phyloP scores from a whole-genome alignment of 2,888 invertebrate species.

The Disparrhopalites patrizii region DNA sequence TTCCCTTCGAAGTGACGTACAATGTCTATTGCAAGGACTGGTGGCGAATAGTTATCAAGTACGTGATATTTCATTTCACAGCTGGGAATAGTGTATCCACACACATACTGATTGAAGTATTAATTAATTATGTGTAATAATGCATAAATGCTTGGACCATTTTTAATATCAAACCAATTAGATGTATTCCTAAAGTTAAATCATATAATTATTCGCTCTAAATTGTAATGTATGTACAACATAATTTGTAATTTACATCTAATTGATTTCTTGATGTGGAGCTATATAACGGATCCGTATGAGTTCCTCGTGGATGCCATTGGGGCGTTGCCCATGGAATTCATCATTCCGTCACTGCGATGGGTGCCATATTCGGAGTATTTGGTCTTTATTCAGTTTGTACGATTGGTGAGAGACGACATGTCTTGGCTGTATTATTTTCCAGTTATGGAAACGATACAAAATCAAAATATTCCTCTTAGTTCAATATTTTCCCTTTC shows the following conservation, averaged over 20 bases:
- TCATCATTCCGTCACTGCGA: not conserved
- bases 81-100: too few relatives aligned
- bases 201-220: too few relatives aligned
- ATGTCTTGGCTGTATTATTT: not conserved
- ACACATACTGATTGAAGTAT: too few relatives aligned
- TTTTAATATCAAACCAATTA: too few relatives aligned
- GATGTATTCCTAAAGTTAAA: too few relatives aligned
- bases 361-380: not conserved
- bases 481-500: not conserved
- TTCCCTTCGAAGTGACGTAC: conserved; percentile 31
- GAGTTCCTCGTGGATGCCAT: conserved; percentile 7
- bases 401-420: conserved; percentile 22
- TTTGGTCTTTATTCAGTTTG: conserved; percentile 10
- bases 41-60: conserved; percentile 12
- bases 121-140: too few relatives aligned
- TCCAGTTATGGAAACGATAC: not conserved
- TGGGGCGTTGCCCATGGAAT: not conserved
- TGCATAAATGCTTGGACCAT: too few relatives aligned
- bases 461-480: not conserved
- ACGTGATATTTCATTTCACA: too few relatives aligned
- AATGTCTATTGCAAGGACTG: conserved; percentile 22
- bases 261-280: not conserved
- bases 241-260: too few relatives aligned
- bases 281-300: conserved; percentile 1
- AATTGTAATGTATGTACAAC: too few relatives aligned